A percentile compares a stretch with the other conserved stretches of the same genome.
Evolutionary conservation across 2,797 vertebrate species (phyloP).

Genomic region (Naso thynnoides): DNA sequence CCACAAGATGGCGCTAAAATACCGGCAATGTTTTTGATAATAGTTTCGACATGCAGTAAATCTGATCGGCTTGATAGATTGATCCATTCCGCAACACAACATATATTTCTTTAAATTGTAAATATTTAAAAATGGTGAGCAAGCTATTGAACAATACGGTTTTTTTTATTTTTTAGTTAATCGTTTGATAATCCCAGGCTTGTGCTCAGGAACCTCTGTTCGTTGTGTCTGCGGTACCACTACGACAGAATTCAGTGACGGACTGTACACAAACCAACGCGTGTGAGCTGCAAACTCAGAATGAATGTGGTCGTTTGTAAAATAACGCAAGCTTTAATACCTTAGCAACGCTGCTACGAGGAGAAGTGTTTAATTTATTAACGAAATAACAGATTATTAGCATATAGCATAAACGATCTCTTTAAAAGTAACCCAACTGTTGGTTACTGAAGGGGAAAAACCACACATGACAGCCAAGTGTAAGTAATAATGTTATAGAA

Average conservation of each 20-base stretch:
- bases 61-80: accelerated
- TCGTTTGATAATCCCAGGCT: background rate
- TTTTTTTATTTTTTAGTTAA: too few relatives aligned
- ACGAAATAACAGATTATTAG: background rate
- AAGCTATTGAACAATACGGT: too few relatives aligned
- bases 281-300: background rate
- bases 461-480: background rate
- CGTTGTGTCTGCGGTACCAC: background rate
- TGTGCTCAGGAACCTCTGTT: slow-evolving; percentile 49
- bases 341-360: accelerated
- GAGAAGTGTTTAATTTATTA: background rate
- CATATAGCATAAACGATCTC: background rate
- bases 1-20: slow-evolving; percentile 40
- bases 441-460: background rate
- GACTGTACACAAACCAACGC: slow-evolving; percentile 61
- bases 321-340: accelerated
- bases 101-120: background rate
- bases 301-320: background rate
- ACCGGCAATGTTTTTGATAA: background rate
- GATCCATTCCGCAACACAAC: accelerated
- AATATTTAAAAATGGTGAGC: accelerated
- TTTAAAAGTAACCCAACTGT: accelerated
- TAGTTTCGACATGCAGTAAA: too few relatives aligned
- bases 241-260: slow-evolving; percentile 53
- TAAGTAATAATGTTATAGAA: slow-evolving; percentile 2